Conservation (phyloP, 23 tunicate species). For the Ascidia mentula region DNA sequence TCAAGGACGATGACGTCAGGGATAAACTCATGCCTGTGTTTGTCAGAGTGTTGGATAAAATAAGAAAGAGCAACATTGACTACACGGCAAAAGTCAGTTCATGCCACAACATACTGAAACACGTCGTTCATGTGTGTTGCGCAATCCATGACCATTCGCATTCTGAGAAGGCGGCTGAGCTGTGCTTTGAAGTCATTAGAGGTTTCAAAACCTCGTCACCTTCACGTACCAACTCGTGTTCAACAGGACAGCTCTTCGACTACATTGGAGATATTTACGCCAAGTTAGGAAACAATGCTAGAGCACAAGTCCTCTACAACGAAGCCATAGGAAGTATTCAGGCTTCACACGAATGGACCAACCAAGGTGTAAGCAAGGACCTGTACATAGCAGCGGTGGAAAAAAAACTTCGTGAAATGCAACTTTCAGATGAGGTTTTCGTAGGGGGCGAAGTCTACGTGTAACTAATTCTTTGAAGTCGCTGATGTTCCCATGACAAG, state of each 20-base stretch:
- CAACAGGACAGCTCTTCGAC: neutral
- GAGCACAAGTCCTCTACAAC: neutral
- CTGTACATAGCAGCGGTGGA: neutral
- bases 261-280: neutral
- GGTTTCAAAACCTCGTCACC: neutral
- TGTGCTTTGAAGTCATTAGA: neutral
- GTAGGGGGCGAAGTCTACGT: neutral
- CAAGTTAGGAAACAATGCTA: neutral
- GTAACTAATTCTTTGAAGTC: no score
- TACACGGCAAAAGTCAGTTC: neutral
- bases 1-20: neutral
- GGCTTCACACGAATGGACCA: neutral
- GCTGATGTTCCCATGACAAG: no score
- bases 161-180: neutral
- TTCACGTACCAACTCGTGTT: neutral
- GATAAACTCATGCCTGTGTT: neutral
- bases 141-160: neutral
- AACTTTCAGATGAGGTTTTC: neutral
- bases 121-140: neutral
- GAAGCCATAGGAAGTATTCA: neutral
- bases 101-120: conserved; percentile 8
- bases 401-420: neutral
- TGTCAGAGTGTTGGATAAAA: neutral
- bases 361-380: neutral
- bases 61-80: neutral